Percentiles rank a stretch among this genome's conserved stretches.
Conservation (phyloP, 2,888 invertebrate genomes). For the Galerucella pusilla region DNA sequence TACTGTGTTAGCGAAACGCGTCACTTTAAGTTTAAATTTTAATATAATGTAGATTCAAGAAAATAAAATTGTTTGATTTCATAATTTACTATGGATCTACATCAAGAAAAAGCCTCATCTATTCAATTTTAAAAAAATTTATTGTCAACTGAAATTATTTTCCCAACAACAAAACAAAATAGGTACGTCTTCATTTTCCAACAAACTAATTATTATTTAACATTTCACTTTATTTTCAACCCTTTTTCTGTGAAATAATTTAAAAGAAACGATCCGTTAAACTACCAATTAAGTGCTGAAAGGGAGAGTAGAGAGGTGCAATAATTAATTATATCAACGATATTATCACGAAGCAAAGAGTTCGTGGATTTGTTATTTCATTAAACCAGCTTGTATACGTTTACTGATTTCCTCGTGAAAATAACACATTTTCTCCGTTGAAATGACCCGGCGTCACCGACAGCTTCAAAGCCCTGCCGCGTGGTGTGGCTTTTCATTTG, state of each 20-base stretch:
- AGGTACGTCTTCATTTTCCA: background rate
- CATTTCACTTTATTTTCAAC: background rate
- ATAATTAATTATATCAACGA: constrained; percentile 12
- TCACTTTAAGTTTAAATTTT: too few species aligned
- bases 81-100: too few species aligned
- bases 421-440: constrained; percentile 19
- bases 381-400: constrained; percentile 11
- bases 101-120: too few species aligned
- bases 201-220: background rate
- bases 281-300: background rate
- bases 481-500: constrained; percentile 53
- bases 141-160: too few species aligned
- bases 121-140: too few species aligned
- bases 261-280: background rate
- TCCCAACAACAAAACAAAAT: too few species aligned
- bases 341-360: constrained; percentile 10
- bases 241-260: background rate
- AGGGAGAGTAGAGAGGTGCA: background rate
- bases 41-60: too few species aligned
- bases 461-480: constrained; percentile 28
- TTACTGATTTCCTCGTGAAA: constrained; percentile 15
- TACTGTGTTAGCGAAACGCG: too few species aligned
- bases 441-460: constrained; percentile 27
- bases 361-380: constrained; percentile 24
- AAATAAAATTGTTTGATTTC: too few species aligned